Conservation (phyloP, 2,113 vertebrate species). For the Oreamnos americanus region DNA sequence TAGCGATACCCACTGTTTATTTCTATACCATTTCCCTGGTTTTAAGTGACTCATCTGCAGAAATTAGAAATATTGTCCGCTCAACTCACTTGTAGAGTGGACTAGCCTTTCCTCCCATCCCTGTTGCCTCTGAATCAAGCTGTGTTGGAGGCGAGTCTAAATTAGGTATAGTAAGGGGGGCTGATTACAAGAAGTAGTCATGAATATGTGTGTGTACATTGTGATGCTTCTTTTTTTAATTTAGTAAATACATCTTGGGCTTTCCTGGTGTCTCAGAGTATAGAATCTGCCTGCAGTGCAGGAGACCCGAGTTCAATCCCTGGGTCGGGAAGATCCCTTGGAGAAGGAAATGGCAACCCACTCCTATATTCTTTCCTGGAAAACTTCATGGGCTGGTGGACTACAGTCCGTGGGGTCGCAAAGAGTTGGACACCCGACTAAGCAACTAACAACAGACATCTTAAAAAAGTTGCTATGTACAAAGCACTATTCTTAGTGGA, state of each 20-base stretch:
- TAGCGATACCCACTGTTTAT: not conserved
- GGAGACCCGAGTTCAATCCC: not conserved
- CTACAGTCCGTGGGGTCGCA: not conserved
- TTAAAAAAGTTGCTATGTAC: not conserved
- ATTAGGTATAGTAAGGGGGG: not conserved
- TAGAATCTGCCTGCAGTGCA: not conserved
- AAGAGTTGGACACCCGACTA: not conserved
- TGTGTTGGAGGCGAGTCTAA: not conserved
- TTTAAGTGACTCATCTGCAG: not conserved
- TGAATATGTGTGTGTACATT: not conserved
- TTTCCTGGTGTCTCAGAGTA: not conserved
- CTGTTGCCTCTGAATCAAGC: not conserved
- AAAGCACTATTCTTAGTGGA: not conserved
- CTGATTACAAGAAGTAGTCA: not conserved
- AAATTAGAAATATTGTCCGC: not conserved
- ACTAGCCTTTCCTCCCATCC: not conserved
- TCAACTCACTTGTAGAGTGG: not conserved
- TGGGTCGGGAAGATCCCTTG: not conserved
- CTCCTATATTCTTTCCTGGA: not conserved
- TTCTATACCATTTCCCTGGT: not conserved
- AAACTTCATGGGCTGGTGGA: not conserved
- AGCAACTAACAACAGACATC: not conserved
- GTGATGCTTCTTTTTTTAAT: not conserved
- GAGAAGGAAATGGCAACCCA: not conserved
- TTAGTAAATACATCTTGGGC: not conserved